phyloP scores from a whole-genome alignment of 2,888 invertebrate genomes.

The Horisme vitalbata region DNA sequence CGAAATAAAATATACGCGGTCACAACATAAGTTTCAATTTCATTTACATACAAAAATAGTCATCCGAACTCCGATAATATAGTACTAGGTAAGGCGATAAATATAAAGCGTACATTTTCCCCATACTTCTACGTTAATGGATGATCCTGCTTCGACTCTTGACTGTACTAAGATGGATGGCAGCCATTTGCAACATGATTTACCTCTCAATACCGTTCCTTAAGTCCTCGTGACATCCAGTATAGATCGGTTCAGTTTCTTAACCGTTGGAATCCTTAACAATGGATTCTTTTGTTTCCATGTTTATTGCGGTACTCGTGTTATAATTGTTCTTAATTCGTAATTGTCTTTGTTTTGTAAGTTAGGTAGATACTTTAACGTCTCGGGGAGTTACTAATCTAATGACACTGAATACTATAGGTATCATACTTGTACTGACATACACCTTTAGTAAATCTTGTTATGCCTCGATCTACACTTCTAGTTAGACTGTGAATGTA shows the following conservation, averaged over 20 bases:
- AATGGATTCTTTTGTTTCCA: constrained; percentile 16
- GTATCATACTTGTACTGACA: too few relatives aligned
- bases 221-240: constrained; percentile 23
- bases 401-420: too few relatives aligned
- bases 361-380: not conserved
- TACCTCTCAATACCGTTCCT: constrained; percentile 35
- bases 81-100: constrained; percentile 30
- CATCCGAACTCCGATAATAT: constrained; percentile 11
- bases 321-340: not conserved
- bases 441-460: too few relatives aligned
- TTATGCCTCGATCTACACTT: too few relatives aligned
- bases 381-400: not conserved
- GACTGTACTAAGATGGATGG: constrained; percentile 54
- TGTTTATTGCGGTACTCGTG: constrained; percentile 2
- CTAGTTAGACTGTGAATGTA: too few relatives aligned
- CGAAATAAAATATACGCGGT: not conserved
- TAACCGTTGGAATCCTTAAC: constrained; percentile 6
- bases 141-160: constrained; percentile 46
- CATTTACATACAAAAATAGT: constrained; percentile 15
- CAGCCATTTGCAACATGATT: constrained; percentile 48
- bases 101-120: constrained; percentile 40
- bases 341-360: not conserved
- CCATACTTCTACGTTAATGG: constrained; percentile 50
- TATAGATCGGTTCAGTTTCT: constrained; percentile 20
- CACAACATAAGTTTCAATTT: constrained; percentile 1